Base-by-base conservation (phyloP, 2,113 vertebrate genomes). In the Catagonus wagneri region DNA sequence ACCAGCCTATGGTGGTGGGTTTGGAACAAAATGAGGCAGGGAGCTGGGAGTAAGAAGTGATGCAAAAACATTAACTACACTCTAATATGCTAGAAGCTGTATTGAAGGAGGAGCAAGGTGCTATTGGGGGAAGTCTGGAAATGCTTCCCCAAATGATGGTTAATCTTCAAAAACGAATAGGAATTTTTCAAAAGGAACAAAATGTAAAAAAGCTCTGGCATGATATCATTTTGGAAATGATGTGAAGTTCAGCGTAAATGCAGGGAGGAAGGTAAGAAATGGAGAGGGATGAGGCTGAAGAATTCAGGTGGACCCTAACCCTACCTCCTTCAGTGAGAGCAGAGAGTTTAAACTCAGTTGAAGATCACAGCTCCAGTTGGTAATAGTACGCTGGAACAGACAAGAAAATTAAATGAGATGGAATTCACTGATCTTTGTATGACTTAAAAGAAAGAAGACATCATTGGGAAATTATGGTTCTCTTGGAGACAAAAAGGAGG, bases 91-190 rank as follows among this genome's bases (percentile, higher is more conserved):
- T 39, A 50, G 68, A 87, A 66, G 25, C 61, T 80, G 6, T n/a
- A 13, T 84, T 75, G 65, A 66, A 90, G 66, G 27, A 75, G 6
- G 39, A 83, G 56, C 56, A 60, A 87, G 66, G n/a, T 14, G 13
- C 71, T 68, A 0, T 60, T 79, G 36, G 36, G 44, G 63, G 58
- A 39, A 80, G 22, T 52, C 71, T 83, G 34, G 61, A 96, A 93
- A 78, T 39, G 27, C 25, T 87, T 83, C 36, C 68, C 20, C 17
- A 69, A 85, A 93, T 69, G 36, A 88, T 23, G 75, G 69, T 65
- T 95, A n/a, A 89, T 93, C 87, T 90, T 90, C 61, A 83, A 88
- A 96, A 79, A 78, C 34, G 27, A 89, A 79, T 36, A 60, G 7
- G 54, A 83, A 65, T 58, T 79, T 89, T 89, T 83, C 50, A 76